Evolutionary conservation across 1,140 invertebrate species (phyloP), one percentile per base, ranked within the genome.

Genomic region (Drosophila tani): DNA sequence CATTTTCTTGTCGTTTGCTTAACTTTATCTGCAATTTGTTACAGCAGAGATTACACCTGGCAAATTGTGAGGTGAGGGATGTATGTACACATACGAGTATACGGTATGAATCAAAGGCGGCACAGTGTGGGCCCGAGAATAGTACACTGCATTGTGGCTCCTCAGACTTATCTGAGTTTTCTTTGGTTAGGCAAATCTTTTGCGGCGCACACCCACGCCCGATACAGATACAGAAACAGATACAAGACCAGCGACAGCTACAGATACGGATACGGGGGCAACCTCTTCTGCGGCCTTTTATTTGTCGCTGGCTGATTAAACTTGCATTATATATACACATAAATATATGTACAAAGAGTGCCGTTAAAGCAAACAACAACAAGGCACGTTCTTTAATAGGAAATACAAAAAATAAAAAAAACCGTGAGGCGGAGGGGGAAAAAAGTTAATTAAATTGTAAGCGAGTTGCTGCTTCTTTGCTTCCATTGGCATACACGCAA

Each of bases 401-500:
- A 88, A 87, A 84, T 73, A 80, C 78, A 80, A 80, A 68, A 35
- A 43, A 68, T 63, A 35, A 43, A 50, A 38, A 7, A n/a, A 27
- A 35, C 11, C 5, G 38, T 11, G 14, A 12, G 35, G 14, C 41
- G 35, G 4, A 2, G 17, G 27, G 29, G 19, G 38, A 59, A 71
- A 75, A 81, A 87, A 87, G 85, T 87, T 87, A 87, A 87, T 87
- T 87, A 87, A 87, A 87, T 87, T 87, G 84, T 87, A 84, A 83
- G 76, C 73, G 76, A 67, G 49, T 62, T 40, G 46, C 71, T 35
- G 24, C 56, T 27, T 32, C 55, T 24, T 24, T 35, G 35, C 53
- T 41, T 45, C 29, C 35, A 17, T 21, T 45, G 58, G 64, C 51
- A 56, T 60, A 83, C 84, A 87, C 85, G 84, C 84, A 88, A 87